Evolutionary conservation across 2,888 invertebrate genomes (phyloP).

Genomic region (Rhyacophila evoluta): DNA sequence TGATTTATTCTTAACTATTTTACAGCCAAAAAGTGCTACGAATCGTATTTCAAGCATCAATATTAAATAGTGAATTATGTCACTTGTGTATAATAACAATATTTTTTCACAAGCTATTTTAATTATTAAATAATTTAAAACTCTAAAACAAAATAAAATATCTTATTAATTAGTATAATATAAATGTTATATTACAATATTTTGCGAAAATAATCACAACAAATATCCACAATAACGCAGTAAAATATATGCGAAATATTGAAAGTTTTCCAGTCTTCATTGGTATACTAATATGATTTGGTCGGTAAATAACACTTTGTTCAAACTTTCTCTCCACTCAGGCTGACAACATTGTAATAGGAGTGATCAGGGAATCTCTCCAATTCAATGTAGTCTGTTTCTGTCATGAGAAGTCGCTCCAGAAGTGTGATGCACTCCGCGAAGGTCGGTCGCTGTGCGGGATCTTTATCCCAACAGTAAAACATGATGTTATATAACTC

Average conservation of each 20-base stretch:
- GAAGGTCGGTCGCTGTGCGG: constrained; percentile 87
- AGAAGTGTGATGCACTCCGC: constrained; percentile 83
- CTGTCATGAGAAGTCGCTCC: constrained; percentile 86
- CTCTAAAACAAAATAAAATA: too few relatives aligned
- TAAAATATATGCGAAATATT: neutral
- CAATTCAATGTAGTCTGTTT: constrained; percentile 93
- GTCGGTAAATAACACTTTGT: neutral
- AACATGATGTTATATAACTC: constrained; percentile 96
- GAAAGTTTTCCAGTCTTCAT: neutral
- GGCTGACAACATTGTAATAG: constrained; percentile 87
- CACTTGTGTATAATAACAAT: too few relatives aligned
- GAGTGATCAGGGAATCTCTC: constrained; percentile 94
- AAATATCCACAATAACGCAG: neutral
- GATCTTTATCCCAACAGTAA: constrained; percentile 93
- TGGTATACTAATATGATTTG: neutral
- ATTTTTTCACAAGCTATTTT: too few relatives aligned
- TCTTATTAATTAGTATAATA: too few relatives aligned
- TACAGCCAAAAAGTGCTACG: too few relatives aligned
- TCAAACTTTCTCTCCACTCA: constrained; percentile 83
- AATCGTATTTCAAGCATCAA: too few relatives aligned
- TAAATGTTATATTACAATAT: too few relatives aligned
- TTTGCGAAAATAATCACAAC: too few relatives aligned
- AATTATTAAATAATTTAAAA: too few relatives aligned
- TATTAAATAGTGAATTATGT: too few relatives aligned
- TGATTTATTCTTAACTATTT: too few relatives aligned